These are phyloP conservation scores for Drosophila ochracea DNA, from an alignment of 2,888 invertebrate species.

Conservation along the genomic window DNA sequence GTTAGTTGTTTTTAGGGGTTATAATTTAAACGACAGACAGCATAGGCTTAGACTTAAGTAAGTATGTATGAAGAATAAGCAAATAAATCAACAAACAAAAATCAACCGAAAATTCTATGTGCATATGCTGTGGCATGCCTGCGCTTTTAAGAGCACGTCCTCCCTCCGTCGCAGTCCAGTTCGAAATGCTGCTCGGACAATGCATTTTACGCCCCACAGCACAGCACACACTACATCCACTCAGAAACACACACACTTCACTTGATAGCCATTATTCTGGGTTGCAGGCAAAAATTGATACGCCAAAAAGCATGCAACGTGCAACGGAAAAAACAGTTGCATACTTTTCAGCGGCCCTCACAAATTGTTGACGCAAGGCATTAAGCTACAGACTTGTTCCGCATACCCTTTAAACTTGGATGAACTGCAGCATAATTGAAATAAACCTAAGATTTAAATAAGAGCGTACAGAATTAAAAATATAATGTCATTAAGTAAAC, in stretches of 20 bases:
- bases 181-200: slow-evolving; percentile 64
- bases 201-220: slow-evolving; percentile 51
- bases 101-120: slow-evolving; percentile 45
- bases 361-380: slow-evolving; percentile 82
- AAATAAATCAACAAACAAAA: slow-evolving; percentile 69
- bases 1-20: slow-evolving; percentile 67
- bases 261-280: slow-evolving; percentile 13
- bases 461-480: neutral
- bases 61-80: slow-evolving; percentile 58
- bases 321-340: slow-evolving; percentile 56
- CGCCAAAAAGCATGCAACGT: slow-evolving; percentile 56
- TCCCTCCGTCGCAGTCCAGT: slow-evolving; percentile 28
- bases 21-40: slow-evolving; percentile 65
- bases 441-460: neutral
- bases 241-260: slow-evolving; percentile 1
- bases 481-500: neutral
- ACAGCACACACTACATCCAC: neutral
- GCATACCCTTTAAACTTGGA: slow-evolving; percentile 32
- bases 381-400: slow-evolving; percentile 56
- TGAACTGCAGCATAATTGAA: neutral
- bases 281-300: slow-evolving; percentile 71
- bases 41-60: slow-evolving; percentile 66
- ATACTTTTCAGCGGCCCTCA: slow-evolving; percentile 61
- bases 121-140: slow-evolving; percentile 64
- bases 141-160: slow-evolving; percentile 42